Base-by-base conservation (phyloP, 2,113 vertebrate genomes). In the Chloropsis hardwickii region DNA sequence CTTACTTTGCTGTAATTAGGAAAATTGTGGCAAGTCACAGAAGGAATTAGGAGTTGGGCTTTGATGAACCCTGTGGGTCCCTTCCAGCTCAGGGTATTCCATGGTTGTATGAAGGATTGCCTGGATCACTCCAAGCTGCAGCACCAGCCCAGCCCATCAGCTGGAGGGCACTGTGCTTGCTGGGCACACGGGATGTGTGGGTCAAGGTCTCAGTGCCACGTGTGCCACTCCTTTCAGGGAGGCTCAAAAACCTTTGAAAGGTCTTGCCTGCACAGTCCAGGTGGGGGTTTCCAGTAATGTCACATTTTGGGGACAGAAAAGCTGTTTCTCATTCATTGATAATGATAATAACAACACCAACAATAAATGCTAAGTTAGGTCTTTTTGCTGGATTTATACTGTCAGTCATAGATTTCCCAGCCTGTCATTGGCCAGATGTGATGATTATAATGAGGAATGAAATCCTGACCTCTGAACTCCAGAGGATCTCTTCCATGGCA, bases 181-280 rank as follows among this genome's bases (percentile, higher is more conserved):
- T 57, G 73, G n/a, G 62, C 31, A 23, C 14, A 3, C 3, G 9
- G 44, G 35, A 16, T 18, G 0, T 3, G 12, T 1, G 11, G 39
- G 28, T 3, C 19, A 5, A 45, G 45, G 66, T 53, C 45, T 65
- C 45, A 1, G 37, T 37, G 29, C 45, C 72, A 11, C 6, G 1
- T 39, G 48, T 62, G 25, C 37, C 21, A 31, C n/a, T 42, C 29
- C 0, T n/a, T 40, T 86, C 23, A 5, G 44, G 24, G n/a, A 11
- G 24, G 25, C 40, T 33, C 64, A 83, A 6, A 81, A 82, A 29
- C 35, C 79, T 61, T 61, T 53, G 57, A 14, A 16, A 82, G 37
- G 42, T 87, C 10, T 6, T 5, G 29, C 5, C 8, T 23, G n/a
- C 48, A 10, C 70, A 39, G 31, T 53, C n/a, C 54, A 14, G 42